These are phyloP conservation scores for Atrina japonica DNA, from an alignment of 2,888 invertebrate species.

Conservation along the genomic window DNA sequence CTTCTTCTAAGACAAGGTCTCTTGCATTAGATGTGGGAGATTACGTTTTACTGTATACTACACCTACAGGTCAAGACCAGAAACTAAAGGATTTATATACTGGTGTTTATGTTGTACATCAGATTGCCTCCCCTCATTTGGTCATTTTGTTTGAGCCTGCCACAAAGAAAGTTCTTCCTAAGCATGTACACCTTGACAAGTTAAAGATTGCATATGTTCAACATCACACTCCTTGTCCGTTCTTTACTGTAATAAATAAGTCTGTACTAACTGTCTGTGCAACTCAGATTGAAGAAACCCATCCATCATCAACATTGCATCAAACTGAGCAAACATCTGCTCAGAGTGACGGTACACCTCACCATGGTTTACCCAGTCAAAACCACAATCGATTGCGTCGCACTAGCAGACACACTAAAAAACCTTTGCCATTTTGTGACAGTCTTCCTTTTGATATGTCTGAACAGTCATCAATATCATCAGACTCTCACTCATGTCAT, in stretches of 20 bases:
- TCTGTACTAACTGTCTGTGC: too few species aligned
- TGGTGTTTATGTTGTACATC: conserved; percentile 27
- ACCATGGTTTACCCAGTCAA: too few species aligned
- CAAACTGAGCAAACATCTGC: background rate
- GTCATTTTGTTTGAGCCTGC: conserved; percentile 8
- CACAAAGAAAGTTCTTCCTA: conserved; percentile 9
- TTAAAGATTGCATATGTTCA: conserved; percentile 35
- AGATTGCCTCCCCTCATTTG: conserved; percentile 26
- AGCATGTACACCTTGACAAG: conserved; percentile 35
- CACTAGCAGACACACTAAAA: too few species aligned
- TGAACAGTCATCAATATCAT: conserved; percentile 9
- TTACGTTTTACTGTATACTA: conserved; percentile 24
- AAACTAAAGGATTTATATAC: conserved; percentile 22
- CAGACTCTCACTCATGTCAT: background rate
- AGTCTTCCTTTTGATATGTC: conserved; percentile 8
- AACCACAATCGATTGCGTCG: too few species aligned
- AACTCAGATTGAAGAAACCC: background rate
- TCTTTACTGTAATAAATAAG: background rate
- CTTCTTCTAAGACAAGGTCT: conserved; percentile 6
- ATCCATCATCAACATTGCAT: background rate
- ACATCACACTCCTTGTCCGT: conserved; percentile 18
- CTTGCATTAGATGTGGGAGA: conserved; percentile 20
- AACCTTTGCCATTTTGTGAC: conserved; percentile 10
- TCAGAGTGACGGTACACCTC: background rate
- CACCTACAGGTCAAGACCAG: conserved; percentile 16